A percentile compares a stretch with the other conserved stretches of the same genome.
Conservation (phyloP, 1,140 invertebrate species). For the Planococcus citri region DNA sequence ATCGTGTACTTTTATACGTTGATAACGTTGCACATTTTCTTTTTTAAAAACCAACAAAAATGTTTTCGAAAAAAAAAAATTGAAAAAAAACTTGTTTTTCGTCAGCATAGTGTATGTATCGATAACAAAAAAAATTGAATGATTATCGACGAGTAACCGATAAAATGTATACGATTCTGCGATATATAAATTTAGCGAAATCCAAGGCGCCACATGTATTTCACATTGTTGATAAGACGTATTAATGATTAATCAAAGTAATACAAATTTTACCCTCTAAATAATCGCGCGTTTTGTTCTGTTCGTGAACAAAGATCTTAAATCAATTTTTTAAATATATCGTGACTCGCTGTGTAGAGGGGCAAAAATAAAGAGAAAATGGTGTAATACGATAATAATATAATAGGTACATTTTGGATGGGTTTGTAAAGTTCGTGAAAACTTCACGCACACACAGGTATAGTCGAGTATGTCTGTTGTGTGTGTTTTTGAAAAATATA, state of each 20-base stretch:
- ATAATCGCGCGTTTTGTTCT: neutral
- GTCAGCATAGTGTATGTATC: too few species aligned
- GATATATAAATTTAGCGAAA: neutral
- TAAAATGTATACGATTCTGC: neutral
- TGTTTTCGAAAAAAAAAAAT: too few species aligned
- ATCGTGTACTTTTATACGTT: too few species aligned
- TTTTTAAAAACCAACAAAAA: too few species aligned
- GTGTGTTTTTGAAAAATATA: too few species aligned
- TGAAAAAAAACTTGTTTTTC: neutral
- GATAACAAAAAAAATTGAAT: neutral
- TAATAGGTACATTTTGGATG: too few species aligned
- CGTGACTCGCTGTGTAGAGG: neutral
- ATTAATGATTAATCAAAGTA: slow-evolving; percentile 2
- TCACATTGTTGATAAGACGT: neutral
- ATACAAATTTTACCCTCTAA: slow-evolving; percentile 3
- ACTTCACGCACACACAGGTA: too few species aligned
- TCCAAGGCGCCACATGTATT: neutral
- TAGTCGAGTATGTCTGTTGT: too few species aligned
- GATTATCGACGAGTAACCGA: neutral
- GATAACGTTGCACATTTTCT: too few species aligned
- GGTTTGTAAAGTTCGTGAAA: too few species aligned
- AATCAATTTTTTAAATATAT: neutral
- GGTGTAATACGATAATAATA: too few species aligned
- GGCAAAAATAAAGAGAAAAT: neutral
- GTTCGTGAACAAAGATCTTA: slow-evolving; percentile 2